These are phyloP conservation scores for Neoscelio sp. DNA, from an alignment of 2,888 invertebrate species.

Conservation along the genomic window DNA sequence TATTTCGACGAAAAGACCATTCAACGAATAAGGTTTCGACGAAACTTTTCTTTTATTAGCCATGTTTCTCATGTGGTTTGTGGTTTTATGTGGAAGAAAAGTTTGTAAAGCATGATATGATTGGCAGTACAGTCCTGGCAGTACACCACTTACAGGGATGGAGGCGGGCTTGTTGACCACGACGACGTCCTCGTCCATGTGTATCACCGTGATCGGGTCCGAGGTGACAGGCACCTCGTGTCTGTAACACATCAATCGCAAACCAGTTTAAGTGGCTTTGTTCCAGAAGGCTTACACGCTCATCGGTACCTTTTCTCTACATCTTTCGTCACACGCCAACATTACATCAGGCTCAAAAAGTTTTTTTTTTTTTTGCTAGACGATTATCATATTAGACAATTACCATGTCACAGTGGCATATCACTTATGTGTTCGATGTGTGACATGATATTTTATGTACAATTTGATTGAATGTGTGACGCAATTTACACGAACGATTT, in stretches of 20 bases:
- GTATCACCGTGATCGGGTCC: constrained; percentile 98
- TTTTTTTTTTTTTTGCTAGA: too few species aligned
- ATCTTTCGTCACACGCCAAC: constrained; percentile 34
- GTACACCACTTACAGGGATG: constrained; percentile 98
- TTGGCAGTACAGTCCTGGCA: constrained; percentile 84
- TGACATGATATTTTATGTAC: too few species aligned
- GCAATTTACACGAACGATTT: too few species aligned
- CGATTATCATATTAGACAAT: too few species aligned
- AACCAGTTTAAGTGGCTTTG: constrained; percentile 83
- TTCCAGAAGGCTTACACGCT: constrained; percentile 65
- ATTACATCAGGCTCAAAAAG: too few species aligned
- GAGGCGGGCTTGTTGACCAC: constrained; percentile 99
- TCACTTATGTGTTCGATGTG: too few species aligned
- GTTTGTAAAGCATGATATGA: constrained; percentile 66
- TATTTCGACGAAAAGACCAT: too few species aligned
- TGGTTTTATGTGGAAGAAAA: constrained; percentile 18
- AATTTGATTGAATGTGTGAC: too few species aligned
- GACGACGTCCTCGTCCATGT: constrained; percentile 99
- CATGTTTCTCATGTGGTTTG: constrained; percentile 3
- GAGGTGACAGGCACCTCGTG: constrained; percentile 99
- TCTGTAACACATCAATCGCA: constrained; percentile 88
- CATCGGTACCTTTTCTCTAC: constrained; percentile 49
- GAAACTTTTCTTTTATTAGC: constrained; percentile 3
- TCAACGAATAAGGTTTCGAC: too few species aligned
- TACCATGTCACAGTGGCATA: too few species aligned